A percentile compares a stretch with the other conserved stretches of the same genome.
Evolutionary conservation across 2,888 invertebrate genomes (phyloP).

Genomic region (Pandemis cinnamomeana): DNA sequence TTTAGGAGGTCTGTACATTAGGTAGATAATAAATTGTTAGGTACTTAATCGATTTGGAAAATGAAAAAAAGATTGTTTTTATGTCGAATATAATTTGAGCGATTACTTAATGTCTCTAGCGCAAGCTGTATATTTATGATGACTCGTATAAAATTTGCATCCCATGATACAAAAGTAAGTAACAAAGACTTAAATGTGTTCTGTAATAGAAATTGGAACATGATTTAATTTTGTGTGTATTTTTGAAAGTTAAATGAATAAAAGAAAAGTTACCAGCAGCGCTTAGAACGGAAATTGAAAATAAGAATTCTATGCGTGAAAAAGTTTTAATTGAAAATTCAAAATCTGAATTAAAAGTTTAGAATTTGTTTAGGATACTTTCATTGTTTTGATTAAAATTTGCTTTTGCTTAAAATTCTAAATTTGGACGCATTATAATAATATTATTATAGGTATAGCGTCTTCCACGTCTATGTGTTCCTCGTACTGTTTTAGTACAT

Average conservation of each 20-base stretch:
- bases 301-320: conserved; percentile 40
- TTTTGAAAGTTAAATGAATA: conserved; percentile 26
- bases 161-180: no score
- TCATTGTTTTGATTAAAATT: conserved; percentile 20
- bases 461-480: not conserved
- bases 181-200: not conserved
- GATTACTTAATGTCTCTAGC: no score
- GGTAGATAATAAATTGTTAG: not conserved
- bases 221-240: conserved; percentile 7
- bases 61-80: no score
- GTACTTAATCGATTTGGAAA: not conserved
- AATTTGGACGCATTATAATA: not conserved
- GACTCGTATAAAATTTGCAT: no score
- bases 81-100: no score
- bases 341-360: conserved; percentile 23
- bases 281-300: conserved; percentile 19
- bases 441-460: not conserved
- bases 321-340: conserved; percentile 44
- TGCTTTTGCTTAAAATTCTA: not conserved
- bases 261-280: conserved; percentile 9
- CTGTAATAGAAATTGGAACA: not conserved
- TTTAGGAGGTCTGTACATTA: not conserved
- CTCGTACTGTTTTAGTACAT: not conserved
- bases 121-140: no score
- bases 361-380: conserved; percentile 28